Percentiles rank a stretch among this genome's conserved stretches.
phyloP scores from a whole-genome alignment of 2,113 vertebrate species.

The Pteropus alecto region DNA sequence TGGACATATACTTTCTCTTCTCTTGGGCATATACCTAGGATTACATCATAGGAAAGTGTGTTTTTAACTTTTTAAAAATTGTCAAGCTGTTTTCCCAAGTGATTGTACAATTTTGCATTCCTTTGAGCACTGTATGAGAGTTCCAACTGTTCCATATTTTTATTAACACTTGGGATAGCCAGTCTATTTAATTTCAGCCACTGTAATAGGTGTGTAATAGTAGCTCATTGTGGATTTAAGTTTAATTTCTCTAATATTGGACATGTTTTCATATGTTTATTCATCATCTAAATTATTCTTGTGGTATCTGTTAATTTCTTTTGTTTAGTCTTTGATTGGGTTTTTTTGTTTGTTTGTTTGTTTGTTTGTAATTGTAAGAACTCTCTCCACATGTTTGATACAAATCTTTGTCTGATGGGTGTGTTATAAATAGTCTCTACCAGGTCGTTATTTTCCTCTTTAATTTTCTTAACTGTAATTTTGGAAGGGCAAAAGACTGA shows the following conservation, averaged over 20 bases:
- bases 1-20: background rate
- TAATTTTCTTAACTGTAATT: background rate
- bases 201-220: background rate
- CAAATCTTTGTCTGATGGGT: background rate
- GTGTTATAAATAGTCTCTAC: background rate
- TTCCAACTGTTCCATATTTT: background rate
- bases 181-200: background rate
- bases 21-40: background rate
- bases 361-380: background rate
- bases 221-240: background rate
- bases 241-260: background rate
- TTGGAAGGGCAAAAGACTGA: background rate
- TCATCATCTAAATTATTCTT: background rate
- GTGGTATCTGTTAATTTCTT: background rate
- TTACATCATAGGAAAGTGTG: background rate
- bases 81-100: background rate
- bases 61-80: conserved; percentile 18
- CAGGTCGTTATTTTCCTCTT: background rate
- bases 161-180: background rate
- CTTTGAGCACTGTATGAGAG: background rate
- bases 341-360: too few relatives aligned
- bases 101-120: background rate
- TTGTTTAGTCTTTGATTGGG: background rate
- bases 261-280: background rate
- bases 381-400: background rate